These are phyloP conservation scores for Marcusenius ussheri DNA, from an alignment of 2,113 vertebrate species.

Conservation along the genomic window DNA sequence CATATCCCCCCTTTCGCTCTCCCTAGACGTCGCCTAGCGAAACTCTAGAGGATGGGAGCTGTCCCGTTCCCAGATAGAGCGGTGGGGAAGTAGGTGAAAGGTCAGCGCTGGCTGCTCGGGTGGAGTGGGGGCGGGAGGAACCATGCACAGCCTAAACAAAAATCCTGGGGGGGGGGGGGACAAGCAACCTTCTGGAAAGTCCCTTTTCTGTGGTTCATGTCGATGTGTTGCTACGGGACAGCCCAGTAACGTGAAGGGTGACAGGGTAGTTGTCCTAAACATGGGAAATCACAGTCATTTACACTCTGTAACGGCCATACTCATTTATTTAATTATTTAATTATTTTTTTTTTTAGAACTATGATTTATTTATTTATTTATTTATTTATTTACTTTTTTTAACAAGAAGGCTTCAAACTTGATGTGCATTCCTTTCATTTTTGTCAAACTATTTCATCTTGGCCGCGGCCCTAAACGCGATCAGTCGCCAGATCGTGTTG, in stretches of 20 bases:
- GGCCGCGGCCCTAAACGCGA: neutral
- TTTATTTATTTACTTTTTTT: neutral
- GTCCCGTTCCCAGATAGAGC: conserved; percentile 34
- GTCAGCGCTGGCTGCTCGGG: conserved; percentile 19
- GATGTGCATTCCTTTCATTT: neutral
- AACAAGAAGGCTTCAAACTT: neutral
- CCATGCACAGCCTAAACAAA: conserved; percentile 23
- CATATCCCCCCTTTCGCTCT: neutral
- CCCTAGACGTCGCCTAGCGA: conserved; percentile 9
- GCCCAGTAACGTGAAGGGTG: too few relatives aligned
- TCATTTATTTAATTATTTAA: neutral
- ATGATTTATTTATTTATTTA: neutral
- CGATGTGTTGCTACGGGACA: neutral
- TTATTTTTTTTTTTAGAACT: neutral
- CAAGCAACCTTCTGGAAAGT: conserved; percentile 4
- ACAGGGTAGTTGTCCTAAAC: neutral
- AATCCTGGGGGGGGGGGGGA: neutral
- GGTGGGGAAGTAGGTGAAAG: conserved; percentile 36
- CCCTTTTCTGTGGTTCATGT: neutral
- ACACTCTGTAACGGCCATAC: neutral
- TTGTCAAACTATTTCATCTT: neutral
- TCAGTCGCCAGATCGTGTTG: neutral
- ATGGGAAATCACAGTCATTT: neutral
- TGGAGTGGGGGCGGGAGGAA: conserved; percentile 1
- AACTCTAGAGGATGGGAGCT: conserved; percentile 14